Conservation (phyloP, 37 sponge, comb jelly and placozoan species). For the Hexactinellida sp. region DNA sequence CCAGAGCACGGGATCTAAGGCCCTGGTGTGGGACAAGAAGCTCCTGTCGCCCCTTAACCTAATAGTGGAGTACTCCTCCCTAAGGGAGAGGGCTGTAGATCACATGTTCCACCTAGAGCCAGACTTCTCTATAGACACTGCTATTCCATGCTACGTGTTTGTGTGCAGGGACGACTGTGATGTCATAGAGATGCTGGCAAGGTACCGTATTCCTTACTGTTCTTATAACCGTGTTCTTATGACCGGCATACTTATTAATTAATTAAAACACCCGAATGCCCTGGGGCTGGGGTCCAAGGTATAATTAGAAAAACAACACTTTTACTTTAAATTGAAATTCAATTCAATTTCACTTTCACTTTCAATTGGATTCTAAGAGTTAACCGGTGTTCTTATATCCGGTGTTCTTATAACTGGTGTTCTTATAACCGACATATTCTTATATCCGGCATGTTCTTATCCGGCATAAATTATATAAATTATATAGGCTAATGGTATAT, state of each 20-base stretch:
- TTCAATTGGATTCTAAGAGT: too few species aligned
- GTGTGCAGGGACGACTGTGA: neutral
- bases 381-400: neutral
- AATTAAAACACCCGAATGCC: too few species aligned
- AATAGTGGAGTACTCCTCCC: slow-evolving; percentile 4
- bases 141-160: neutral
- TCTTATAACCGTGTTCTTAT: neutral
- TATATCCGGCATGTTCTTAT: too few species aligned
- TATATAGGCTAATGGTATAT: too few species aligned
- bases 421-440: neutral
- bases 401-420: neutral
- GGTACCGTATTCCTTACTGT: neutral
- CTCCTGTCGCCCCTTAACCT: slow-evolving; percentile 21
- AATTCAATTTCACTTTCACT: too few species aligned
- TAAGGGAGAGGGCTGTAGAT: slow-evolving; percentile 36
- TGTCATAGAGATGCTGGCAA: neutral
- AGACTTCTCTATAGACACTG: neutral
- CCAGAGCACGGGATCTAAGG: slow-evolving; percentile 10
- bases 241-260: neutral
- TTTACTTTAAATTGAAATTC: too few species aligned
- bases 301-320: too few species aligned
- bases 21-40: slow-evolving; percentile 20
- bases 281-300: too few species aligned
- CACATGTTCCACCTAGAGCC: slow-evolving; percentile 49
- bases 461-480: too few species aligned